phyloP scores from a whole-genome alignment of 2,888 invertebrate genomes.

The Sipha maydis region DNA sequence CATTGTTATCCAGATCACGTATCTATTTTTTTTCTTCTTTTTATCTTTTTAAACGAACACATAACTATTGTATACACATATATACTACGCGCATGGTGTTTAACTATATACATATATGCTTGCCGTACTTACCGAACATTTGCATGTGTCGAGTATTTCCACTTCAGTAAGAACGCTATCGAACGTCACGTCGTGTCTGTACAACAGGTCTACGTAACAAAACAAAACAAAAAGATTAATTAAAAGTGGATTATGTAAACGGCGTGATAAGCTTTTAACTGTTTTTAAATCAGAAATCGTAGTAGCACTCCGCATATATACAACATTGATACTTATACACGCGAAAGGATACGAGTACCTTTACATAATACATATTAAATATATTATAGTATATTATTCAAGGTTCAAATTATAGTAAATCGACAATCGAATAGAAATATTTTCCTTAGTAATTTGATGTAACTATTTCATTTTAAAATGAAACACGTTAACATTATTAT shows the following conservation, averaged over 20 bases:
- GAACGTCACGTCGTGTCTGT: conserved; percentile 79
- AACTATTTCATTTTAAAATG: no score
- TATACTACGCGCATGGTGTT: background rate
- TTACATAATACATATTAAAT: no score
- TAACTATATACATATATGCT: background rate
- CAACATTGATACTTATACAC: background rate
- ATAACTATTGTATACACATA: conserved; percentile 30
- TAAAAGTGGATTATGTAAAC: conserved; percentile 60
- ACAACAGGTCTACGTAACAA: conserved; percentile 76
- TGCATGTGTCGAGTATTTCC: conserved; percentile 83
- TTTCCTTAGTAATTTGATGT: no score
- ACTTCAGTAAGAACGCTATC: conserved; percentile 79
- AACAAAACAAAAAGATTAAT: conserved; percentile 68
- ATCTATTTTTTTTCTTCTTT: conserved; percentile 39
- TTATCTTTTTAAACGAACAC: conserved; percentile 28
- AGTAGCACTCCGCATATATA: background rate
- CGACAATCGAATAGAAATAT: no score
- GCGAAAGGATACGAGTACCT: no score
- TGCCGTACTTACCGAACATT: conserved; percentile 72
- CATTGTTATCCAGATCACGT: conserved; percentile 56
- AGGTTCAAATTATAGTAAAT: no score
- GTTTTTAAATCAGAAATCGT: conserved; percentile 47
- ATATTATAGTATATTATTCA: no score
- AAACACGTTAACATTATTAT: no score
- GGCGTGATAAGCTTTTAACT: conserved; percentile 53